phyloP scores from a whole-genome alignment of 2,797 vertebrate genomes.

The Phataginus tricuspis region DNA sequence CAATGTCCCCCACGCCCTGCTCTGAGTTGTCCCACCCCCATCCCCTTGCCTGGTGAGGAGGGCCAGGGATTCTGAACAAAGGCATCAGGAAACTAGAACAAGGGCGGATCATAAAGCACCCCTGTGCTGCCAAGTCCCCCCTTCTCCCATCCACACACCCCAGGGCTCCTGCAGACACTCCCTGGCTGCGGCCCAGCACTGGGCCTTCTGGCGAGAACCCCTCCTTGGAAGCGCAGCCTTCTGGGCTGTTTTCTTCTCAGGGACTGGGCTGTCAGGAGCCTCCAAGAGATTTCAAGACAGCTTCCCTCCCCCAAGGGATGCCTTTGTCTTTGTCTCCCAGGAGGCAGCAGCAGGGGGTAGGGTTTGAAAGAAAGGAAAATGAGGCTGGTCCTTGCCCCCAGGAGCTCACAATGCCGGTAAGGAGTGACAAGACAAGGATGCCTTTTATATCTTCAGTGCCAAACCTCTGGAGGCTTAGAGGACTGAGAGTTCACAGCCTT shows the following conservation, averaged over 20 bases:
- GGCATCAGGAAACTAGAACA: conserved; percentile 37
- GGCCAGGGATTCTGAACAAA: conserved; percentile 65
- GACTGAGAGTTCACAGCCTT: background rate
- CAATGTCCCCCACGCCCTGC: background rate
- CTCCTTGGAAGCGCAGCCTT: conserved; percentile 57
- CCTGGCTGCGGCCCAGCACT: conserved; percentile 53
- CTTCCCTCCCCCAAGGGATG: conserved; percentile 57
- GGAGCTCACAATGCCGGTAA: background rate
- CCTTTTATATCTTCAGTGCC: background rate
- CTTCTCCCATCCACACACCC: background rate
- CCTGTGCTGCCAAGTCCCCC: conserved; percentile 54
- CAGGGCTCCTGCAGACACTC: conserved; percentile 27
- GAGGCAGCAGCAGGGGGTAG: background rate
- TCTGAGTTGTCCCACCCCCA: background rate
- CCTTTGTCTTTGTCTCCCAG: conserved; percentile 62
- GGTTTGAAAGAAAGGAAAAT: background rate
- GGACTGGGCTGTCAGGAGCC: conserved; percentile 57
- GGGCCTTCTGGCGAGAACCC: conserved; percentile 74
- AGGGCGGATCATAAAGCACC: background rate
- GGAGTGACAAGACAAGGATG: background rate
- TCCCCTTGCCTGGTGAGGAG: background rate
- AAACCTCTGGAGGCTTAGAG: background rate
- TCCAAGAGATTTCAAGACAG: conserved; percentile 31
- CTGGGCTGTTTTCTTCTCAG: conserved; percentile 56
- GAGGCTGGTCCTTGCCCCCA: background rate